Evolutionary conservation across 1,140 invertebrate genomes (phyloP).

Genomic region (Alviniconcha marisindica): DNA sequence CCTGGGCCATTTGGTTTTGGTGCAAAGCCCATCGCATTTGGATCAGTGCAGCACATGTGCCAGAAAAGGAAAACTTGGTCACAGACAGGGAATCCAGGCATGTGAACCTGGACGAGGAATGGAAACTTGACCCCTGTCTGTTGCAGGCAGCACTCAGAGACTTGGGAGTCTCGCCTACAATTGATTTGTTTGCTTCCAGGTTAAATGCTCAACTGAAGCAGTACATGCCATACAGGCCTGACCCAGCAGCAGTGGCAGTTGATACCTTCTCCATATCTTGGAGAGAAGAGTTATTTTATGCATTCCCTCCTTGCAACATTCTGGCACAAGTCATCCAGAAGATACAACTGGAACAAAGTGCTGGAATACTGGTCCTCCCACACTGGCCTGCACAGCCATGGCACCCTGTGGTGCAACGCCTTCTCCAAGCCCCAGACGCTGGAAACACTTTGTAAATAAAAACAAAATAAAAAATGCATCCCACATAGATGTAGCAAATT

Average conservation of each 20-base stretch:
- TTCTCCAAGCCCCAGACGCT: neutral
- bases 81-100: neutral
- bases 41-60: neutral
- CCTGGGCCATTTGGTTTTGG: conserved; percentile 29
- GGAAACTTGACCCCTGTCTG: neutral
- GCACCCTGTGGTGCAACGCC: neutral
- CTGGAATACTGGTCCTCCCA: conserved; percentile 14
- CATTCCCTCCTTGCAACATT: conserved; percentile 24
- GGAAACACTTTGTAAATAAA: neutral
- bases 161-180: neutral
- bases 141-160: neutral
- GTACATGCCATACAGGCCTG: conserved; percentile 1
- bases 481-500: neutral
- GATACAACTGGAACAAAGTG: neutral
- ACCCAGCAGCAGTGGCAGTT: neutral
- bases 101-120: neutral
- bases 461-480: neutral
- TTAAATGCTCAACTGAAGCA: neutral
- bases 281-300: neutral
- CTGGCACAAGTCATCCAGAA: conserved; percentile 1
- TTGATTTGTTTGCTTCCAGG: neutral
- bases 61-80: neutral
- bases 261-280: conserved; percentile 6
- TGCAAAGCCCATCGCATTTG: neutral
- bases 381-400: neutral